A percentile compares a stretch with the other conserved stretches of the same genome.
These are phyloP conservation scores for Eulemur macaco DNA, from an alignment of 2,113 vertebrate species.

Conservation along the genomic window DNA sequence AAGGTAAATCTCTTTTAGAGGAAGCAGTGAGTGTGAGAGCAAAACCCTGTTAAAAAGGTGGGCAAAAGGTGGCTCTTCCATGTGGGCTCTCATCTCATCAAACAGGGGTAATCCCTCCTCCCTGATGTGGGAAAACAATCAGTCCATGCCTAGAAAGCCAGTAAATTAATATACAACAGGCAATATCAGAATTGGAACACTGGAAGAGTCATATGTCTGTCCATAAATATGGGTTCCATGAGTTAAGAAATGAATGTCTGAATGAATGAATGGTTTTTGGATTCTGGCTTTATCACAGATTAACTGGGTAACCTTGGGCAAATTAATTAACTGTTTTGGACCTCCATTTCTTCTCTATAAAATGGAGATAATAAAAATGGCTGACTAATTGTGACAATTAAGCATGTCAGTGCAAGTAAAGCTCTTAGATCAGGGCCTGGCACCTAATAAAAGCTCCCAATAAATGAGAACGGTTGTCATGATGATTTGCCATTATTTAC, in stretches of 20 bases:
- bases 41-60: neutral
- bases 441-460: neutral
- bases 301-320: neutral
- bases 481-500: too few relatives aligned
- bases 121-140: neutral
- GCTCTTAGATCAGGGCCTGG: neutral
- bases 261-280: too few relatives aligned
- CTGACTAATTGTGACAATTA: neutral
- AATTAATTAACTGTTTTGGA: neutral
- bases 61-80: neutral
- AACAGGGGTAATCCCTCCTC: neutral
- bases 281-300: neutral
- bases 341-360: neutral
- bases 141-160: neutral
- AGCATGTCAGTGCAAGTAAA: neutral
- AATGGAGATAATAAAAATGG: neutral
- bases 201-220: neutral
- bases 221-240: neutral
- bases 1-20: neutral
- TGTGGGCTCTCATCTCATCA: neutral
- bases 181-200: neutral
- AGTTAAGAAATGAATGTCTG: neutral
- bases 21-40: neutral
- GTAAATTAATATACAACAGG: neutral
- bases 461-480: fast-evolving